Conservation (phyloP, 2,113 vertebrate species). For the Loxodonta africana region DNA sequence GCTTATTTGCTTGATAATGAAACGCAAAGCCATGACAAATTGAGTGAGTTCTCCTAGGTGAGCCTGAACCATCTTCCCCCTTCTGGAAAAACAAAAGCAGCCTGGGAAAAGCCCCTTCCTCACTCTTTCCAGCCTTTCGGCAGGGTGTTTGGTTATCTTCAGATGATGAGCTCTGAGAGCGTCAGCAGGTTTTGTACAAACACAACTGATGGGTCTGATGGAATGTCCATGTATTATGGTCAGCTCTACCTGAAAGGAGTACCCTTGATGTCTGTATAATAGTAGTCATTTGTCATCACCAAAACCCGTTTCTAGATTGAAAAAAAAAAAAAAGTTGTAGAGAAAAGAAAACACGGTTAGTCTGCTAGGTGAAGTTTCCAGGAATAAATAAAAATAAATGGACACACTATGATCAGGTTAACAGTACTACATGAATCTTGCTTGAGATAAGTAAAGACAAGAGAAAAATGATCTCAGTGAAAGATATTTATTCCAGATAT, state of each 20-base stretch:
- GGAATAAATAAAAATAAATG: conserved; percentile 82
- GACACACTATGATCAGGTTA: conserved; percentile 81
- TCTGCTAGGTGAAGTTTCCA: conserved; percentile 79
- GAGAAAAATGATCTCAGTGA: conserved; percentile 76
- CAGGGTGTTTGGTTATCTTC: conserved; percentile 87
- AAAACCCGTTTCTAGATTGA: conserved; percentile 96
- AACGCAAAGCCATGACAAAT: conserved; percentile 85
- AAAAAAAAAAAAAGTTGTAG: conserved; percentile 85
- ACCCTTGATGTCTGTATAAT: conserved; percentile 99
- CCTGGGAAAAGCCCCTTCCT: conserved; percentile 84
- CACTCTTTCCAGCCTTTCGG: conserved; percentile 87
- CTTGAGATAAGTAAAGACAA: conserved; percentile 84
- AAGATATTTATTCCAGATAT: conserved; percentile 76
- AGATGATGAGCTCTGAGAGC: conserved; percentile 87
- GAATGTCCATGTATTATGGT: conserved; percentile 87
- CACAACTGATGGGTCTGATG: conserved; percentile 85
- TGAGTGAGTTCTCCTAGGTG: conserved; percentile 79
- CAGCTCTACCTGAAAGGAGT: conserved; percentile 97
- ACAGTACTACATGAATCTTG: conserved; percentile 79
- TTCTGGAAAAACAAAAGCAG: conserved; percentile 86
- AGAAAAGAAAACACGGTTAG: conserved; percentile 85
- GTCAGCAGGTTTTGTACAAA: conserved; percentile 85
- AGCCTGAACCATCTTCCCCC: conserved; percentile 87
- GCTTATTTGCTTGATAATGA: conserved; percentile 84
- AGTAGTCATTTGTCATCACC: conserved; percentile 99